Conservation (phyloP, 2,888 invertebrate genomes). For the Mellilla xanthometata region DNA sequence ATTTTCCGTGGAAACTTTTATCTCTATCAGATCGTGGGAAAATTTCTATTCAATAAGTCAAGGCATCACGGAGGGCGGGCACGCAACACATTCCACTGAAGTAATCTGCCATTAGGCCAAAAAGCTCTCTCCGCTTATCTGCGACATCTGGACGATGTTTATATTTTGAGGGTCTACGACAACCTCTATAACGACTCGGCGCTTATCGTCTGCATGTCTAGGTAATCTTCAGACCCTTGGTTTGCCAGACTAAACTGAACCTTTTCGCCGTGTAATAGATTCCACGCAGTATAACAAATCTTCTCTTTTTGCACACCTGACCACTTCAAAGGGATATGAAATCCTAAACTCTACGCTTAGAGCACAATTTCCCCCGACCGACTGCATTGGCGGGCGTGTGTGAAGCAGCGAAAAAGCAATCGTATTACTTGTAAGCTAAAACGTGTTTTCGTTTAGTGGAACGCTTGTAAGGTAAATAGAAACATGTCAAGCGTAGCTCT, state of each 20-base stretch:
- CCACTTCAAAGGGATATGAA: conserved; percentile 43
- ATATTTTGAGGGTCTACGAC: conserved; percentile 77
- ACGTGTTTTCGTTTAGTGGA: conserved; percentile 38
- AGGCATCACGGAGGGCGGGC: conserved; percentile 44
- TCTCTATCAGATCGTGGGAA: conserved; percentile 48
- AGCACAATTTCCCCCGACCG: conserved; percentile 44
- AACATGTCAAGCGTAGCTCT: conserved; percentile 50
- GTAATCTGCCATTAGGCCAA: conserved; percentile 78
- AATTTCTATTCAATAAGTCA: conserved; percentile 63
- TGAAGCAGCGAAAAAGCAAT: conserved; percentile 37
- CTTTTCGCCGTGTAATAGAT: conserved; percentile 46
- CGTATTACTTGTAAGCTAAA: conserved; percentile 37
- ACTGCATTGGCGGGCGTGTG: conserved; percentile 24
- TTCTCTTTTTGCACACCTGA: conserved; percentile 39
- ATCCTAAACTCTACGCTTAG: conserved; percentile 43
- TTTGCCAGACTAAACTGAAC: conserved; percentile 47
- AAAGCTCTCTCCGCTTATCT: conserved; percentile 76
- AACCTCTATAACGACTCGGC: conserved; percentile 76
- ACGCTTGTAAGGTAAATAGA: conserved; percentile 42
- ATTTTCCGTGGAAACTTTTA: conserved; percentile 30
- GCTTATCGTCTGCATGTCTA: conserved; percentile 75
- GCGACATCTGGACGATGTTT: conserved; percentile 79
- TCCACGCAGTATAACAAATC: conserved; percentile 36
- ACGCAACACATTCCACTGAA: conserved; percentile 60
- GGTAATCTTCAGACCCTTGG: conserved; percentile 56